Conservation (phyloP, 64 coral and sea anemone species). For the Anthopleura sola region DNA sequence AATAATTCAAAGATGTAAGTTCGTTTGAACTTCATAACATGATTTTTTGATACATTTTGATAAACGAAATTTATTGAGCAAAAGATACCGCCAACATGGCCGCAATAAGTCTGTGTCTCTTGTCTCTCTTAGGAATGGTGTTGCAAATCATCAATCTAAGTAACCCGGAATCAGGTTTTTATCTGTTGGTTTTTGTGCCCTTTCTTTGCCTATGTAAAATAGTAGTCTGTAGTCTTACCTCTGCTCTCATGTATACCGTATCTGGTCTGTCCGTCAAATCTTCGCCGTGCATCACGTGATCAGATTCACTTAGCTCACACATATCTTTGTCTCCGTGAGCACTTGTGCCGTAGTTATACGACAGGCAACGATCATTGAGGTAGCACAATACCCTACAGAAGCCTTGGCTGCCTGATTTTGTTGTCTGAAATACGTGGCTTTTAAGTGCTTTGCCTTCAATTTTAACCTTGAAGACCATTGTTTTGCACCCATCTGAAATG, state of each 20-base stretch:
- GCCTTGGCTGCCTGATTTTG: neutral
- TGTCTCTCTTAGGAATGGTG: no score
- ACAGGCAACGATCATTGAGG: neutral
- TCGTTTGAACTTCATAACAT: no score
- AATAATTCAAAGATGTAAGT: no score
- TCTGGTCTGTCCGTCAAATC: neutral
- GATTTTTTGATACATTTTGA: no score
- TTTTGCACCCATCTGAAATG: neutral
- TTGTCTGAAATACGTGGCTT: neutral
- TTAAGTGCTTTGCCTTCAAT: neutral
- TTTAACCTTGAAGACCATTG: neutral
- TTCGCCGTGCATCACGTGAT: neutral
- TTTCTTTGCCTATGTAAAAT: no score
- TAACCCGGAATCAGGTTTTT: no score
- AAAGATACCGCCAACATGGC: no score
- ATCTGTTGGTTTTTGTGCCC: no score
- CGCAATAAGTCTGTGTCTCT: no score
- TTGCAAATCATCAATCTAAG: no score
- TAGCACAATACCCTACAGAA: neutral
- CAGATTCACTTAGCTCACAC: constrained; percentile 8
- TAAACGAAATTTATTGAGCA: no score
- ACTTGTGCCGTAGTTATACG: neutral
- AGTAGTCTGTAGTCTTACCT: neutral
- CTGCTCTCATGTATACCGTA: neutral
- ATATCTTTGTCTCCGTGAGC: neutral